A percentile compares a stretch with the other conserved stretches of the same genome.
These are phyloP conservation scores for Tridacna gigas DNA, from an alignment of 2,888 invertebrate species.

Conservation along the genomic window DNA sequence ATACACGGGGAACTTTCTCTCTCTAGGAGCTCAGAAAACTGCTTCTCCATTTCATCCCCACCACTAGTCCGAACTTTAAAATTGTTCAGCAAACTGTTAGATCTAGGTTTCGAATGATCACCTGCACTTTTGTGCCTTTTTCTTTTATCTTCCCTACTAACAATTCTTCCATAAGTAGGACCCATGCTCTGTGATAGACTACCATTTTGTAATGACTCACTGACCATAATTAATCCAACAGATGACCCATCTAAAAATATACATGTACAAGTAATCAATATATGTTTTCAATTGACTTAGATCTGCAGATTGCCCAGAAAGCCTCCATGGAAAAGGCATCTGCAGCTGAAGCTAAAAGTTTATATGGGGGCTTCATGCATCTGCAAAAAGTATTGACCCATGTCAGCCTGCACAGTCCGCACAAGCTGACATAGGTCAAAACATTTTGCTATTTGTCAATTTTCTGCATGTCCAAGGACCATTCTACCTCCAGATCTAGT, in stretches of 20 bases:
- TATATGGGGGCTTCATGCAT: too few species aligned
- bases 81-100: conserved; percentile 75
- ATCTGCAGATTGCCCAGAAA: too few species aligned
- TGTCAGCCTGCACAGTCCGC: too few species aligned
- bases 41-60: conserved; percentile 61
- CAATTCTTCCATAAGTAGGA: conserved; percentile 59
- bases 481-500: too few species aligned
- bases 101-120: conserved; percentile 71
- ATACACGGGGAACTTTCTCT: conserved; percentile 56
- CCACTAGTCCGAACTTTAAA: conserved; percentile 68
- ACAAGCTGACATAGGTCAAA: too few species aligned
- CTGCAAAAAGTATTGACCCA: too few species aligned
- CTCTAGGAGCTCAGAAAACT: conserved; percentile 65
- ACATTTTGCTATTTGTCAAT: too few species aligned
- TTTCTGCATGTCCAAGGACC: too few species aligned
- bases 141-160: conserved; percentile 64
- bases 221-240: conserved; percentile 87
- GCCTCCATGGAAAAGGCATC: too few species aligned
- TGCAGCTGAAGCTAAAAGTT: too few species aligned
- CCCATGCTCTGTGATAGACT: conserved; percentile 52
- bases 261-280: too few species aligned
- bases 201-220: conserved; percentile 73
- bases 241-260: conserved; percentile 85
- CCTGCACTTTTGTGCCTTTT: conserved; percentile 84
- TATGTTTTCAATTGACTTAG: too few species aligned